Conservation (phyloP, 2,113 vertebrate genomes). For the Hystrix cristata region DNA sequence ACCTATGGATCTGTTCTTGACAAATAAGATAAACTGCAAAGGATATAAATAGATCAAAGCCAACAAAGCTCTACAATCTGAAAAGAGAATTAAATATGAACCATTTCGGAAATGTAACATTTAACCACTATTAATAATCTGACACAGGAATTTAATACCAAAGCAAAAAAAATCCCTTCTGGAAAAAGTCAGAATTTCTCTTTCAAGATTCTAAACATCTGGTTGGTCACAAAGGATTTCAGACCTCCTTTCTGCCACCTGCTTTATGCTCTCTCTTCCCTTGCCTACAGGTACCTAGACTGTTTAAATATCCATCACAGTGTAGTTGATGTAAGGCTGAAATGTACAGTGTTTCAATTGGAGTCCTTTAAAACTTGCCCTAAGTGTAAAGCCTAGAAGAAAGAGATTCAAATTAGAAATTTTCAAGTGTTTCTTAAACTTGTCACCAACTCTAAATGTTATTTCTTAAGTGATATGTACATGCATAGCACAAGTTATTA, state of each 20-base stretch:
- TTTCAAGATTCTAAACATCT: conserved; percentile 51
- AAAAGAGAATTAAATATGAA: conserved; percentile 1
- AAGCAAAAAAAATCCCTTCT: not conserved
- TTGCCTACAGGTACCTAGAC: not conserved
- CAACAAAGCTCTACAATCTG: not conserved
- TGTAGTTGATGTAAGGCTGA: not conserved
- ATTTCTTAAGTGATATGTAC: not conserved
- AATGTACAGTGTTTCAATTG: not conserved
- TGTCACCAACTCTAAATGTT: conserved; percentile 18
- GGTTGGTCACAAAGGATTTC: not conserved
- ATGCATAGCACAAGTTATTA: not conserved
- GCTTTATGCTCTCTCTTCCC: not conserved
- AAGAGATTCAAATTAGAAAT: not conserved
- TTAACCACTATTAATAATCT: conserved; percentile 50
- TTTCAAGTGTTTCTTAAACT: conserved; percentile 34
- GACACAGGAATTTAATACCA: not conserved
- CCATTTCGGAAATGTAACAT: conserved; percentile 55
- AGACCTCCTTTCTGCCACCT: not conserved
- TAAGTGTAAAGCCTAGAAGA: conserved; percentile 32
- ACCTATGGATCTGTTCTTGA: conserved; percentile 32
- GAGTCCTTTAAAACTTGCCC: conserved; percentile 8
- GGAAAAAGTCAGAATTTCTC: not conserved
- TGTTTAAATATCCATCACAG: not conserved
- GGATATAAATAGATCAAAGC: conserved; percentile 24
- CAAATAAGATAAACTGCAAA: conserved; percentile 44